Evolutionary conservation across 2,113 vertebrate species (phyloP), one percentile per base, ranked within the genome.

Genomic region (Dunckerocampus dactyliophorus): DNA sequence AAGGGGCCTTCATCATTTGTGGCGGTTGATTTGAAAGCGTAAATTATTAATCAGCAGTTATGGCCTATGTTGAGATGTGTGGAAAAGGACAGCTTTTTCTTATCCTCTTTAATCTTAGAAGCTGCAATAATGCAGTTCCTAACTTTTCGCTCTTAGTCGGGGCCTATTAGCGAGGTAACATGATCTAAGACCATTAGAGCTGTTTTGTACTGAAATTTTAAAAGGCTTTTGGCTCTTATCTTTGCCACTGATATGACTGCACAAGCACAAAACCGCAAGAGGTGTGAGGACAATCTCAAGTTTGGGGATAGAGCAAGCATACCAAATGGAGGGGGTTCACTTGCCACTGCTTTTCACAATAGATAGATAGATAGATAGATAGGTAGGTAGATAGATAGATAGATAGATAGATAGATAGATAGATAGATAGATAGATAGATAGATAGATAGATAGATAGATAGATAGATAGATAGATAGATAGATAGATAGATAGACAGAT

Each of bases 21-120:
- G 72, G 90, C 67, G 82, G 90, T 87, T 92, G 91, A 92, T 94
- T 95, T 94, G 90, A 84, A 87, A 62, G 80, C 76, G 89, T 95
- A 91, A 93, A 95, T 96, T 92, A 96, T 96, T 94, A 91, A 96
- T 92, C 87, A 76, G 66, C 76, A 86, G 82, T 88, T 73, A 87
- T 87, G 87, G 89, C 87, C 90, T 86, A 83, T 88, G 90, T 84
- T 88, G 79, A 90, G 89, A 88, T 88, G 78, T 82, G 87, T 67
- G 87, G 88, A 88, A 90, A 92, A 92, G 88, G 89, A 89, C 81
- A 91, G 85, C 85, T 89, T 92, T 89, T 89, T 89, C 90, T 94
- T 93, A 93, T 94, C 92, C 87, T 88, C 82, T 84, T 87, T 89
- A 89, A 94, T 94, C 92, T 93, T 72, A 92, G 91, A 87, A 85